Conservation (phyloP, 2,888 invertebrate genomes). For the Philaethria dido region DNA sequence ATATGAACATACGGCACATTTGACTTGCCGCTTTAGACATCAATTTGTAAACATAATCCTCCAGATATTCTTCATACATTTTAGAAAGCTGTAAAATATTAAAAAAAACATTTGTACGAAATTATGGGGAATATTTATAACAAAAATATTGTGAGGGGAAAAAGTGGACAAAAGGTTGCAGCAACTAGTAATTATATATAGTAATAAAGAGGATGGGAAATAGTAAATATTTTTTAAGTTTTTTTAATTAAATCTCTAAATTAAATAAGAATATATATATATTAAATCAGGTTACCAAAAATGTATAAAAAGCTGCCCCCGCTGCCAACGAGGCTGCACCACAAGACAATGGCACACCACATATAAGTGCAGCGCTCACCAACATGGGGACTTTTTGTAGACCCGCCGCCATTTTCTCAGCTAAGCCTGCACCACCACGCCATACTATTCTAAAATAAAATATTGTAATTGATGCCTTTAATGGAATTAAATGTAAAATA, state of each 20-base stretch:
- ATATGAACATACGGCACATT: constrained; percentile 59
- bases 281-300: constrained; percentile 78
- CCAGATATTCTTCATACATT: constrained; percentile 90
- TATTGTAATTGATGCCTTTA: too few relatives aligned
- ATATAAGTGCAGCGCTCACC: constrained; percentile 85
- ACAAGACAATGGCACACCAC: constrained; percentile 87
- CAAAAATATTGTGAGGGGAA: too few relatives aligned
- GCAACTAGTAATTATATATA: too few relatives aligned
- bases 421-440: constrained; percentile 74
- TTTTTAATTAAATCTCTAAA: too few relatives aligned
- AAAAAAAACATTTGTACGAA: background rate
- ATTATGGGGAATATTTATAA: too few relatives aligned
- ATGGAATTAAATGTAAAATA: too few relatives aligned
- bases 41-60: constrained; percentile 83
- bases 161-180: too few relatives aligned
- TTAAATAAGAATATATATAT: background rate
- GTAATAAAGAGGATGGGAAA: too few relatives aligned
- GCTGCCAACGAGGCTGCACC: constrained; percentile 88
- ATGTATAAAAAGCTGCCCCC: constrained; percentile 87
- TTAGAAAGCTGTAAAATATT: constrained; percentile 84
- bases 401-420: constrained; percentile 86
- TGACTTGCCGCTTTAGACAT: constrained; percentile 69
- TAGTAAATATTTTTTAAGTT: too few relatives aligned
- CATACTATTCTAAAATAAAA: constrained; percentile 63
- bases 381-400: constrained; percentile 87